phyloP scores from a whole-genome alignment of 1,140 invertebrate species.

The Euwallacea fornicatus region DNA sequence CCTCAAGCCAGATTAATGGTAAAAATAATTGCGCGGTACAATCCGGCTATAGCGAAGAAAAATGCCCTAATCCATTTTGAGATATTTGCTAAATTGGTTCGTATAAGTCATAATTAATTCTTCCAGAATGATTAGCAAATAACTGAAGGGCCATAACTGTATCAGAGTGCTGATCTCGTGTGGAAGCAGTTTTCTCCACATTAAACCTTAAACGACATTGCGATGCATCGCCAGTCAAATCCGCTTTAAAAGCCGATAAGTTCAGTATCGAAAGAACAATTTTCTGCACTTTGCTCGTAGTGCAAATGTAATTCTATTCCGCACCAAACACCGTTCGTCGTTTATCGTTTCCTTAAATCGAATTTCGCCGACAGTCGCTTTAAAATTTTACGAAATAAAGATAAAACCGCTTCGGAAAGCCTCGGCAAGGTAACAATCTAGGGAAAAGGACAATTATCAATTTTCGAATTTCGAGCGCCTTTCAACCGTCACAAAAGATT shows the following conservation, averaged over 20 bases:
- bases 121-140: too few relatives aligned
- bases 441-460: neutral
- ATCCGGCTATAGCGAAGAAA: neutral
- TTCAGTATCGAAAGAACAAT: constrained; percentile 13
- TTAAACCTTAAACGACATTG: neutral
- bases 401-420: neutral
- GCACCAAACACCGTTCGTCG: constrained; percentile 12
- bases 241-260: constrained; percentile 20
- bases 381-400: neutral
- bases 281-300: constrained; percentile 19
- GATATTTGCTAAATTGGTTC: too few relatives aligned
- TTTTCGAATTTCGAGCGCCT: too few relatives aligned
- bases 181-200: too few relatives aligned
- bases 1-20: neutral
- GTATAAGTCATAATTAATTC: too few relatives aligned
- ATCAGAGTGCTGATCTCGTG: too few relatives aligned
- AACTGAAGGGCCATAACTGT: too few relatives aligned
- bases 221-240: constrained; percentile 8
- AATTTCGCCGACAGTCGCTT: constrained; percentile 3
- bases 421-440: neutral
- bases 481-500: too few relatives aligned
- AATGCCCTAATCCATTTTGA: neutral
- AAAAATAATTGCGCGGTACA: neutral
- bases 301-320: constrained; percentile 12
- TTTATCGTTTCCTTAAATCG: constrained; percentile 1